Percentiles rank a stretch among this genome's conserved stretches.
Evolutionary conservation across 2,113 vertebrate genomes (phyloP).

Genomic region (Albula goreensis): DNA sequence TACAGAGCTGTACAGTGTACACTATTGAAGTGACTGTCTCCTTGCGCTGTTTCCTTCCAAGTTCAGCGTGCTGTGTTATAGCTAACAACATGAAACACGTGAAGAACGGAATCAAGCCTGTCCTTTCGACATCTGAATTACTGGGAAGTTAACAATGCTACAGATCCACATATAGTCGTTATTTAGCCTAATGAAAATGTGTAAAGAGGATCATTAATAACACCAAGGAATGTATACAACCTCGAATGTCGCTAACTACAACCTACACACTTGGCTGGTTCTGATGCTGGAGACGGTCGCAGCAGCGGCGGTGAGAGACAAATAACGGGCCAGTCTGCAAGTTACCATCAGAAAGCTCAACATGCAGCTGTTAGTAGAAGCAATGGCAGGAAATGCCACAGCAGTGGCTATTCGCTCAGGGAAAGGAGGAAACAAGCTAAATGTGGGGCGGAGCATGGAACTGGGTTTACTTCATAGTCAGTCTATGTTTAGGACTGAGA

Average conservation of each 20-base stretch:
- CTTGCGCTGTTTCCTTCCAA: not conserved
- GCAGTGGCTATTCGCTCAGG: not conserved
- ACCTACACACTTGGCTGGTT: too few species aligned
- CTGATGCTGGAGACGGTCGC: not conserved
- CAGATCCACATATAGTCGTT: too few species aligned
- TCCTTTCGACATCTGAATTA: not conserved
- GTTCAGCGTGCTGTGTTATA: not conserved
- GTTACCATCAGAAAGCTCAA: not conserved
- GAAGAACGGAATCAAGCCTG: not conserved
- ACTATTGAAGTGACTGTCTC: not conserved
- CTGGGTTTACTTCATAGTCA: not conserved
- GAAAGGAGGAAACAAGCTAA: not conserved
- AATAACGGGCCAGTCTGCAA: not conserved
- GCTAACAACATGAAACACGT: not conserved
- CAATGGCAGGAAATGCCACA: constrained; percentile 3
- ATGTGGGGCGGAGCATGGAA: not conserved
- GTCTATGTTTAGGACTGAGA: not conserved
- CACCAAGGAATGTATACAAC: not conserved
- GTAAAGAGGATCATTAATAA: not conserved
- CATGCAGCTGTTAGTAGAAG: not conserved
- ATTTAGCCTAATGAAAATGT: too few species aligned
- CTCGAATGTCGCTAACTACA: too few species aligned
- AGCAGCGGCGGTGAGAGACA: not conserved
- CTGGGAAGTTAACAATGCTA: not conserved
- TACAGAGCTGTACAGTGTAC: not conserved